Percentiles rank a stretch among this genome's conserved stretches.
Conservation (phyloP, 2,888 invertebrate genomes). For the Aleiodes alternator region DNA sequence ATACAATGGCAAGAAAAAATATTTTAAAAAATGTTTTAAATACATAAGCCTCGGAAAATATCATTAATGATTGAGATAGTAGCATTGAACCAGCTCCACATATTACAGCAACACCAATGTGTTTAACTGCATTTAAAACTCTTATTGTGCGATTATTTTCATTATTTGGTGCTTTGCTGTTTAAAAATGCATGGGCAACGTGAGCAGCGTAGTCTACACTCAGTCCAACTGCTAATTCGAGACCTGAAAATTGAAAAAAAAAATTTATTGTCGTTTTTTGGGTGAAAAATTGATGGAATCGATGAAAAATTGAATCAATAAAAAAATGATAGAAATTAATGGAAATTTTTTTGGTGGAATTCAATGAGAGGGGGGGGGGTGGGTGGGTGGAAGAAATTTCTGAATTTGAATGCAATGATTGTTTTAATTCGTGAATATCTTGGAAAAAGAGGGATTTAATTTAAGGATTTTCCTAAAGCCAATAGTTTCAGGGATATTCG, state of each 20-base stretch:
- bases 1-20: conserved; percentile 85
- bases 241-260: conserved; percentile 60
- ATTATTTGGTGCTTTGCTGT: conserved; percentile 77
- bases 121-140: conserved; percentile 81
- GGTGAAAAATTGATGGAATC: neutral
- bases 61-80: conserved; percentile 83
- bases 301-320: conserved; percentile 1
- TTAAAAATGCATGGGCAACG: conserved; percentile 88
- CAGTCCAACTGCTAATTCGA: conserved; percentile 88
- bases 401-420: too few species aligned
- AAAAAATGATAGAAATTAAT: too few species aligned
- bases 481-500: too few species aligned
- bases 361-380: too few species aligned
- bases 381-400: too few species aligned
- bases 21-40: conserved; percentile 87
- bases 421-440: too few species aligned
- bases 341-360: too few species aligned
- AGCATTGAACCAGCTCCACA: conserved; percentile 88
- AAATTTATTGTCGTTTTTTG: neutral
- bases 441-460: too few species aligned
- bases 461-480: too few species aligned
- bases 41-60: conserved; percentile 84
- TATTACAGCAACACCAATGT: conserved; percentile 86
- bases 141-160: conserved; percentile 76
- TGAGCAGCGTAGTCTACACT: conserved; percentile 91